Conservation (phyloP, 1,140 invertebrate species). For the Eumeta japonica region DNA sequence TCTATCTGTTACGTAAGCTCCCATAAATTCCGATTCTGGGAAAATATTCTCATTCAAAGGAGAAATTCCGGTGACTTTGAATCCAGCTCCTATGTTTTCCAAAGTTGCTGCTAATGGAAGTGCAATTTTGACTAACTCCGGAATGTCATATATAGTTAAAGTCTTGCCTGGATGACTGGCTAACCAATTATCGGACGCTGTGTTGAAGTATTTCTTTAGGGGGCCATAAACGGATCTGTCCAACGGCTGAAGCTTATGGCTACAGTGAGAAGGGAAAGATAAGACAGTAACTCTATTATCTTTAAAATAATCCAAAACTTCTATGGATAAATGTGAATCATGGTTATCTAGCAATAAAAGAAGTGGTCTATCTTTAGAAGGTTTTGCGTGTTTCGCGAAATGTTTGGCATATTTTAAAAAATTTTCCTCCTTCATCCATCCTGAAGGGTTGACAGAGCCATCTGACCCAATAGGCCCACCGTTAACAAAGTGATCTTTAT, state of each 20-base stretch:
- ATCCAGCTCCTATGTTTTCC: constrained; percentile 1
- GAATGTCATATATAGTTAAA: too few relatives aligned
- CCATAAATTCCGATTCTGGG: neutral
- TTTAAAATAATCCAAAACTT: constrained; percentile 23
- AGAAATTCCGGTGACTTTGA: neutral
- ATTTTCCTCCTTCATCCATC: constrained; percentile 45
- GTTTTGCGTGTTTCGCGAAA: constrained; percentile 31
- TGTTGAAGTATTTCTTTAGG: constrained; percentile 30
- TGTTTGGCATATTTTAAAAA: constrained; percentile 50
- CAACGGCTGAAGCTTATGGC: constrained; percentile 45
- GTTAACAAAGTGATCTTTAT: constrained; percentile 30
- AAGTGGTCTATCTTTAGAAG: constrained; percentile 26
- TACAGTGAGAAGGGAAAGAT: constrained; percentile 35
- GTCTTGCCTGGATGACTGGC: too few relatives aligned
- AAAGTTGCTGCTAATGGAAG: too few relatives aligned
- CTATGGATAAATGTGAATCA: constrained; percentile 24
- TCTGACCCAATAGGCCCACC: constrained; percentile 31
- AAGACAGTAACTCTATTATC: constrained; percentile 24
- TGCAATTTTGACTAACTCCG: too few relatives aligned
- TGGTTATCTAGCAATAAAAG: constrained; percentile 49
- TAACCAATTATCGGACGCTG: constrained; percentile 27
- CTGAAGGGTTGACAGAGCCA: constrained; percentile 34
- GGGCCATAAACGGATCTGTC: constrained; percentile 40
- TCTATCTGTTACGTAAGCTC: neutral
- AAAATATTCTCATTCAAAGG: neutral